phyloP scores from a whole-genome alignment of 1,140 invertebrate species.

The Diorhabda sublineata region DNA sequence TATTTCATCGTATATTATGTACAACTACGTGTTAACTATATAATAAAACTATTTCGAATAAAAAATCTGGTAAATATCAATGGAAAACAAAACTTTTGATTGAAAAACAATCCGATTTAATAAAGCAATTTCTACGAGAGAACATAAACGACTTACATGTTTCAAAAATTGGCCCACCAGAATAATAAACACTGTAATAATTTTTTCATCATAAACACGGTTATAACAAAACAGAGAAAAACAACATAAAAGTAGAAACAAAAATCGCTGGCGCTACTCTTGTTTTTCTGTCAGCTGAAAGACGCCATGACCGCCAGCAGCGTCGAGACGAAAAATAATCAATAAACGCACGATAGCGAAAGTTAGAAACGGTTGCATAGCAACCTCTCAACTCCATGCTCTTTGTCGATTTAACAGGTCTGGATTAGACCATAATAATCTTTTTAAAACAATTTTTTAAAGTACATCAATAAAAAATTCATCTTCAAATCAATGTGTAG shows the following conservation, averaged over 20 bases:
- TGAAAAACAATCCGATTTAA: too few relatives aligned
- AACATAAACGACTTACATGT: slow-evolving; percentile 36
- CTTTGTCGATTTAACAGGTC: slow-evolving; percentile 7
- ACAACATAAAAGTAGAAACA: slow-evolving; percentile 37
- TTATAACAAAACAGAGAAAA: slow-evolving; percentile 22
- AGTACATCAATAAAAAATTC: too few relatives aligned
- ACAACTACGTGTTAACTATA: too few relatives aligned
- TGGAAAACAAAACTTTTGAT: too few relatives aligned
- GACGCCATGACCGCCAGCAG: slow-evolving; percentile 43
- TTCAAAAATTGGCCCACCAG: slow-evolving; percentile 13
- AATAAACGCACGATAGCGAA: slow-evolving; percentile 46
- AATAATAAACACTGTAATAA: neutral
- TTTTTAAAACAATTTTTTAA: too few relatives aligned
- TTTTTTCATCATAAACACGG: neutral
- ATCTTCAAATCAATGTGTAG: too few relatives aligned
- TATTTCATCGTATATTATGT: neutral
- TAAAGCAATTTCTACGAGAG: neutral
- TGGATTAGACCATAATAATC: neutral
- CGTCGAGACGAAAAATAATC: slow-evolving; percentile 48
- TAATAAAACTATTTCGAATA: too few relatives aligned
- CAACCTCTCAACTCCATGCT: slow-evolving; percentile 28
- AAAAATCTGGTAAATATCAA: too few relatives aligned
- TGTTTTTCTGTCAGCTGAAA: slow-evolving; percentile 48
- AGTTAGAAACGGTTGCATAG: slow-evolving; percentile 34
- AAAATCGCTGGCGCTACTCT: slow-evolving; percentile 35